A percentile compares a stretch with the other conserved stretches of the same genome.
phyloP scores from a whole-genome alignment of 2,797 vertebrate species.

The Scarus forsteni region DNA sequence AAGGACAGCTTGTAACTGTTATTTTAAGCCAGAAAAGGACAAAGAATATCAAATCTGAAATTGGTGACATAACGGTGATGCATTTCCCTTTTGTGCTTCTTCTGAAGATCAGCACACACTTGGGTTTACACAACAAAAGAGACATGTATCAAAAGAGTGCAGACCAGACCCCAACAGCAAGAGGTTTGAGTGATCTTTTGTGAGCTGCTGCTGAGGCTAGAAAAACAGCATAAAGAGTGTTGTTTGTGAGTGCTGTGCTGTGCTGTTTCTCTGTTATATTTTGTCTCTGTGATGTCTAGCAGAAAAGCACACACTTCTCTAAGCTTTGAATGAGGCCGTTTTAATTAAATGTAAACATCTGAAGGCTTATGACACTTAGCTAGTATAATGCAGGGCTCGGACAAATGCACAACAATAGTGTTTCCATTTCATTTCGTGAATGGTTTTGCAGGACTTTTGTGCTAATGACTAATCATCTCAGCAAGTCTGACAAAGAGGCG shows the following conservation, averaged over 20 bases:
- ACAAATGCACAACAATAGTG: slow-evolving; percentile 44
- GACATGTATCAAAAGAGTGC: neutral
- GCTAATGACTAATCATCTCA: slow-evolving; percentile 72
- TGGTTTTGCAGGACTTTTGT: slow-evolving; percentile 61
- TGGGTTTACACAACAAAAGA: neutral
- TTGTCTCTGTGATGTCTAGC: slow-evolving; percentile 21
- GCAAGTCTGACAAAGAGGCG: slow-evolving; percentile 53
- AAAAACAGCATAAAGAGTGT: neutral
- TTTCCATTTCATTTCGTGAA: slow-evolving; percentile 56
- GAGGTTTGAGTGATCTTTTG: neutral
- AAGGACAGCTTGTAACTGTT: neutral
- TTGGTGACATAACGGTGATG: slow-evolving; percentile 1
- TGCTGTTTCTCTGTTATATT: slow-evolving; percentile 6
- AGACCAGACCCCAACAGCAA: neutral
- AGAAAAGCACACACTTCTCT: slow-evolving; percentile 22
- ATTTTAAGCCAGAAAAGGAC: neutral
- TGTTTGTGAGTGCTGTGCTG: neutral
- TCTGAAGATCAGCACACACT: neutral
- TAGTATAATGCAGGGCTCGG: slow-evolving; percentile 49
- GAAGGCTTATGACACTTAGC: slow-evolving; percentile 35
- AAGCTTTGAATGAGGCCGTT: slow-evolving; percentile 20
- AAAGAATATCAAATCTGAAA: neutral
- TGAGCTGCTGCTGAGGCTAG: neutral
- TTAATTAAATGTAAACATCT: slow-evolving; percentile 69
- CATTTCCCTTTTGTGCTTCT: neutral